Evolutionary conservation across 2,888 invertebrate genomes (phyloP).

Genomic region (Conomelus anceps): DNA sequence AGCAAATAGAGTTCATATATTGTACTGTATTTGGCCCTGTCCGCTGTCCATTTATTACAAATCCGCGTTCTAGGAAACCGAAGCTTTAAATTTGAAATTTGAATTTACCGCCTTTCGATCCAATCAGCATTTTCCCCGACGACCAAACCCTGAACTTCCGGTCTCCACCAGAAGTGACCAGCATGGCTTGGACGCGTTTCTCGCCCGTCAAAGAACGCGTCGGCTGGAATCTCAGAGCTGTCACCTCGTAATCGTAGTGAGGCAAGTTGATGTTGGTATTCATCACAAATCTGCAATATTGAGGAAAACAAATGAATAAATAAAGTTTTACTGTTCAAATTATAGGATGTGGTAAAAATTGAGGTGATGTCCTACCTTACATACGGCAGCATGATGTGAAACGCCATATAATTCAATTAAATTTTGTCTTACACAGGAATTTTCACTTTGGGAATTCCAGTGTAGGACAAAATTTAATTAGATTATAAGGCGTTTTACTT

Average conservation of each 20-base stretch:
- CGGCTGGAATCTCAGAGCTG: slow-evolving; percentile 55
- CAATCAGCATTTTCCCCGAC: neutral
- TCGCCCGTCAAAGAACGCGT: slow-evolving; percentile 34
- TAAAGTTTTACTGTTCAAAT: neutral
- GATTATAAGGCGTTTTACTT: too few relatives aligned
- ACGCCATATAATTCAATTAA: too few relatives aligned
- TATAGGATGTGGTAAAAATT: neutral
- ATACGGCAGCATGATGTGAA: too few relatives aligned
- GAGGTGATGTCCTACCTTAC: too few relatives aligned
- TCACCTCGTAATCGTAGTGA: slow-evolving; percentile 55
- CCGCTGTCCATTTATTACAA: too few relatives aligned
- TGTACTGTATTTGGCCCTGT: too few relatives aligned
- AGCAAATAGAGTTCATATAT: too few relatives aligned
- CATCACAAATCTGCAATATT: slow-evolving; percentile 52
- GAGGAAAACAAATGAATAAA: neutral
- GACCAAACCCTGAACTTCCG: slow-evolving; percentile 65
- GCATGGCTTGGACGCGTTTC: slow-evolving; percentile 44
- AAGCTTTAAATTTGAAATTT: slow-evolving; percentile 37
- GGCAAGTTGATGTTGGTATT: slow-evolving; percentile 69
- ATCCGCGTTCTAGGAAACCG: too few relatives aligned
- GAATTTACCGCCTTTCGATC: neutral
- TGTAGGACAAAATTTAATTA: too few relatives aligned
- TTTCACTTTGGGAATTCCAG: too few relatives aligned
- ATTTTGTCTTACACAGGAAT: too few relatives aligned
- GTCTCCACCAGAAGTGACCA: slow-evolving; percentile 61